phyloP scores from a whole-genome alignment of 2,113 vertebrate species.

The Channa maculata region DNA sequence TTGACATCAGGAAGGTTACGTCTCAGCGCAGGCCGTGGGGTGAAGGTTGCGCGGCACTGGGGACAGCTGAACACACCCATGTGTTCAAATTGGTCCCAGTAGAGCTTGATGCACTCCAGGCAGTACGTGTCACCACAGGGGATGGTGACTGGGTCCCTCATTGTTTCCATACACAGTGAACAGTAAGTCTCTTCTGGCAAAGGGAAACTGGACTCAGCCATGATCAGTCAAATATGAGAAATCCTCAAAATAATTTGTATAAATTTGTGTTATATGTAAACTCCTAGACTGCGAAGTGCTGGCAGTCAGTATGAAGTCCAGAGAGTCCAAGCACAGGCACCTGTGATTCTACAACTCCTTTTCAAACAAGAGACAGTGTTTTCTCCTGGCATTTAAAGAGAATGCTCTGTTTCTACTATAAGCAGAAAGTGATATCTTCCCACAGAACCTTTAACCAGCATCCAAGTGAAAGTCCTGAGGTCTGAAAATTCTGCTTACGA shows the following conservation, averaged over 20 bases:
- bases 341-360: conserved; percentile 2
- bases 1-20: conserved; percentile 71
- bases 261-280: neutral
- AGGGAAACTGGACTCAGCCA: conserved; percentile 78
- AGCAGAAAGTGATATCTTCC: conserved; percentile 57
- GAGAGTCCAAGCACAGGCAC: neutral
- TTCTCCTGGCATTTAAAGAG: conserved; percentile 55
- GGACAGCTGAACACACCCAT: conserved; percentile 83
- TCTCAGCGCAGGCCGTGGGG: conserved; percentile 78
- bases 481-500: conserved; percentile 41
- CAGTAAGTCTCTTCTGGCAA: conserved; percentile 73
- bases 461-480: conserved; percentile 36
- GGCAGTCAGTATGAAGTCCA: neutral
- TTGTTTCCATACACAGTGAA: conserved; percentile 72
- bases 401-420: conserved; percentile 63
- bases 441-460: conserved; percentile 26
- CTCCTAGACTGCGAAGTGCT: neutral
- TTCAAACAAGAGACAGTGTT: neutral
- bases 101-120: conserved; percentile 84
- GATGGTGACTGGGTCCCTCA: conserved; percentile 81
- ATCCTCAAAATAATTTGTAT: neutral
- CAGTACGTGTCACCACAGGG: conserved; percentile 85
- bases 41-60: conserved; percentile 81
- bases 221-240: conserved; percentile 33
- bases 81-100: conserved; percentile 87